These are phyloP conservation scores for Rhizoglyphus robini DNA, from an alignment of 1,140 invertebrate species.

Conservation along the genomic window DNA sequence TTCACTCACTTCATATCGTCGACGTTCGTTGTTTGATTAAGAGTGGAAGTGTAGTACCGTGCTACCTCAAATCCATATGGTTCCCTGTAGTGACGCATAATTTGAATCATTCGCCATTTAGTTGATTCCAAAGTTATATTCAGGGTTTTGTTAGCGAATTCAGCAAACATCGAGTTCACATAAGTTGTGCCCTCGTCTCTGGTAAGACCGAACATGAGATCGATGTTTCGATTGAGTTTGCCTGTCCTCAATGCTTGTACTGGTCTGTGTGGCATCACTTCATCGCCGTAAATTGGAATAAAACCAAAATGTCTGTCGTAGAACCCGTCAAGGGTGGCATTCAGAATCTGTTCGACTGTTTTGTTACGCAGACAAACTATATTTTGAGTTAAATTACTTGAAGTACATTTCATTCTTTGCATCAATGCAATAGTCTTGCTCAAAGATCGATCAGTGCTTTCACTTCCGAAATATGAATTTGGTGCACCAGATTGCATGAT, in stretches of 20 bases:
- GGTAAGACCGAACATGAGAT: not conserved
- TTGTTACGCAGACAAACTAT: conserved; percentile 40
- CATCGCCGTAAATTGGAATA: not conserved
- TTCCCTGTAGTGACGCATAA: not conserved
- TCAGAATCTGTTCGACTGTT: not conserved
- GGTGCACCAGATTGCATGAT: conserved; percentile 11
- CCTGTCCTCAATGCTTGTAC: conserved; percentile 11
- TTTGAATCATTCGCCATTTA: not conserved
- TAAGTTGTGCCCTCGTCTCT: conserved; percentile 7
- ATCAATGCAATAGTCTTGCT: conserved; percentile 29
- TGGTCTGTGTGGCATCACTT: not conserved
- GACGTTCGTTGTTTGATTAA: not conserved
- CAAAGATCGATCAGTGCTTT: conserved; percentile 44
- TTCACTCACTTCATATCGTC: not conserved
- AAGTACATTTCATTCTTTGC: not conserved
- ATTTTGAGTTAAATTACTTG: conserved; percentile 54
- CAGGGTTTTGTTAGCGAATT: not conserved
- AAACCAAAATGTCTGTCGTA: not conserved
- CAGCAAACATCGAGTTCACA: not conserved
- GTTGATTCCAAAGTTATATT: too few species aligned
- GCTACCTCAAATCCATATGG: not conserved
- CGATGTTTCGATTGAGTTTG: not conserved
- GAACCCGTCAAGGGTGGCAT: too few species aligned
- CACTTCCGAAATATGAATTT: conserved; percentile 28
- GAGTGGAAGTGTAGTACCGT: not conserved